A percentile compares a stretch with the other conserved stretches of the same genome.
These are phyloP conservation scores for Nicator chloris DNA, from an alignment of 2,113 vertebrate genomes.

Conservation along the genomic window DNA sequence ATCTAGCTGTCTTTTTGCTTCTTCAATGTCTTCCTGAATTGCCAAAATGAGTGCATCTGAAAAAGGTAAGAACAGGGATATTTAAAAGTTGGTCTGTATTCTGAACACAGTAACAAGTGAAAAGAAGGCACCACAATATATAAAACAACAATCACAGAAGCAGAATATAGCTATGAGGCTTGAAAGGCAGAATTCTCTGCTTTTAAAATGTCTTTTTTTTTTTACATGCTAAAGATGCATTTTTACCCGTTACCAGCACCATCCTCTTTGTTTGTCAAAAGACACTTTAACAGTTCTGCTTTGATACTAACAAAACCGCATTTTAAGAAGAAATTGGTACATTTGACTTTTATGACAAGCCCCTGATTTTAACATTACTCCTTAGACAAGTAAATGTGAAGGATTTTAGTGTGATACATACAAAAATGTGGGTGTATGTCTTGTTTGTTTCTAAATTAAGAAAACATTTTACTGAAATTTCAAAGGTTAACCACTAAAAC, in stretches of 20 bases:
- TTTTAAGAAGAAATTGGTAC: background rate
- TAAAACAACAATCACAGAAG: background rate
- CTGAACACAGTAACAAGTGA: background rate
- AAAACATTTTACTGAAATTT: background rate
- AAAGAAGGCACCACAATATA: background rate
- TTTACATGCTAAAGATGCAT: background rate
- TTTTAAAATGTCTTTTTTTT: background rate
- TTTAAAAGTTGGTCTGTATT: background rate
- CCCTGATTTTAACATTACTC: background rate
- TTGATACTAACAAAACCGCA: background rate
- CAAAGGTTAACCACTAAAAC: background rate
- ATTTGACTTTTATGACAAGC: background rate
- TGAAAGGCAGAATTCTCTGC: background rate
- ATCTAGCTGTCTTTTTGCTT: constrained; percentile 85
- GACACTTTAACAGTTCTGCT: background rate
- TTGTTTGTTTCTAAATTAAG: fast-evolving
- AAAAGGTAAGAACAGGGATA: background rate
- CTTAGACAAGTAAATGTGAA: background rate
- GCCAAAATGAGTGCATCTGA: constrained; percentile 89
- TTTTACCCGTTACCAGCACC: background rate
- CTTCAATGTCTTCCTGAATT: constrained; percentile 90
- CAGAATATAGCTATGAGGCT: background rate
- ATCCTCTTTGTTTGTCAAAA: background rate
- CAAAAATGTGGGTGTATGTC: background rate
- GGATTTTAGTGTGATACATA: background rate